Evolutionary conservation across 1,140 invertebrate species (phyloP), one percentile per base, ranked within the genome.

Genomic region (Drosophila neocordata): DNA sequence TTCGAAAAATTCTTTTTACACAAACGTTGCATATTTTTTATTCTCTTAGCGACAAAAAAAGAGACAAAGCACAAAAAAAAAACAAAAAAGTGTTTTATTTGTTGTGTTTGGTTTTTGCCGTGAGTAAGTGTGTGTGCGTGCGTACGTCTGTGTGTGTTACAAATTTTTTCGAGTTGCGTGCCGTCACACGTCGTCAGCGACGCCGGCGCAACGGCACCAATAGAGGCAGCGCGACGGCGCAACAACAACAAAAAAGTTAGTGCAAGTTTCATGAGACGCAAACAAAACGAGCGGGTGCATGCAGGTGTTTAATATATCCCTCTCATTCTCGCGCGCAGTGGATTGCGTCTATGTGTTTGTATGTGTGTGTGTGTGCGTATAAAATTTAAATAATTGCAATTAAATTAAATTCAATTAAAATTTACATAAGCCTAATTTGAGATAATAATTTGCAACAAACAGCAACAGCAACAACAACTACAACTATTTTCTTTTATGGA

Each of bases 191-290:
- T 35, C 68, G 65, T 2, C 56, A 66, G 12, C 37, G 37, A 59
- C 69, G 69, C 55, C 69, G 34, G 57, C 64, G 20, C 60, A 59
- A 60, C 18, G 66, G 66, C 65, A 69, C 27, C 27, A 31, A 31
- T 31, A 31, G 27, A 31, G 7, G 27, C 27, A 31, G 27, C 27
- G 7, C 27, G 7, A 31, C 69, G 34, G 57, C 64, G 20, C 60
- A 59, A 56, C 65, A 69, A 24, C 44, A 22, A 18, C 41, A 59
- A 51, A 53, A 51, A 70, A 72, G 69, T 15, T 70, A 64, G 66
- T 72, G 69, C 69, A 69, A 72, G 66, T 62, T 69, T 48, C 44
- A 20, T 20, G 15, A 18, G 44, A 13, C 44, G 5, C 27, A 6
- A 31, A 31, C 27, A 6, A 6, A 31, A 31, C 27, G 27, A 31